A percentile compares a stretch with the other conserved stretches of the same genome.
Evolutionary conservation across 1,140 invertebrate species (phyloP).

Genomic region (Ephestia elutella): DNA sequence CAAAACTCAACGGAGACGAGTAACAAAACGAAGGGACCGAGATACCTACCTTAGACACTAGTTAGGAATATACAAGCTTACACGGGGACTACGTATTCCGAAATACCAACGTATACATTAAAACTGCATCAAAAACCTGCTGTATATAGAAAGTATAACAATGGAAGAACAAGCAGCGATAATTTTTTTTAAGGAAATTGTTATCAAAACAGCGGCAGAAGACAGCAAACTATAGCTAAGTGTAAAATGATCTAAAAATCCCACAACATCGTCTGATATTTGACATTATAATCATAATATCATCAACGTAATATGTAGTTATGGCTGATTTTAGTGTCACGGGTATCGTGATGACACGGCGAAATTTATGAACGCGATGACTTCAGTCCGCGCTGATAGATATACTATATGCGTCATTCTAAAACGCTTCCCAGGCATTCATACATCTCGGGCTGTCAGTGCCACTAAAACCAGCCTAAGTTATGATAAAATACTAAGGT

Average conservation of each 20-base stretch:
- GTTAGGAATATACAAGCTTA: conserved; percentile 13
- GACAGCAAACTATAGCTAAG: conserved; percentile 12
- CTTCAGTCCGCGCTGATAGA: no score
- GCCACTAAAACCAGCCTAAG: no score
- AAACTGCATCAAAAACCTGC: not conserved
- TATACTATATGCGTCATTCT: no score
- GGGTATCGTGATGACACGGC: no score
- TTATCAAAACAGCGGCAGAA: not conserved
- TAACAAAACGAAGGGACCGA: conserved; percentile 19
- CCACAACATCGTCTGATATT: conserved; percentile 5
- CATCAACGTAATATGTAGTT: not conserved
- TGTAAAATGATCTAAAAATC: conserved; percentile 16
- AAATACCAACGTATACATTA: not conserved
- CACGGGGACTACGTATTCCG: not conserved
- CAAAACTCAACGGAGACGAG: not conserved
- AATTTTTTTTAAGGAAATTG: not conserved
- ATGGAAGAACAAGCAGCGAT: conserved; percentile 13
- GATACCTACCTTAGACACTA: conserved; percentile 24
- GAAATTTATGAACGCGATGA: no score
- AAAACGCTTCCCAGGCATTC: no score
- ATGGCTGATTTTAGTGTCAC: no score
- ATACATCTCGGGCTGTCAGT: no score
- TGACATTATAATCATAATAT: not conserved
- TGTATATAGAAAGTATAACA: not conserved
- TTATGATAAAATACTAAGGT: conserved; percentile 11